phyloP scores from a whole-genome alignment of 2,113 vertebrate genomes.

The Panthera leo region DNA sequence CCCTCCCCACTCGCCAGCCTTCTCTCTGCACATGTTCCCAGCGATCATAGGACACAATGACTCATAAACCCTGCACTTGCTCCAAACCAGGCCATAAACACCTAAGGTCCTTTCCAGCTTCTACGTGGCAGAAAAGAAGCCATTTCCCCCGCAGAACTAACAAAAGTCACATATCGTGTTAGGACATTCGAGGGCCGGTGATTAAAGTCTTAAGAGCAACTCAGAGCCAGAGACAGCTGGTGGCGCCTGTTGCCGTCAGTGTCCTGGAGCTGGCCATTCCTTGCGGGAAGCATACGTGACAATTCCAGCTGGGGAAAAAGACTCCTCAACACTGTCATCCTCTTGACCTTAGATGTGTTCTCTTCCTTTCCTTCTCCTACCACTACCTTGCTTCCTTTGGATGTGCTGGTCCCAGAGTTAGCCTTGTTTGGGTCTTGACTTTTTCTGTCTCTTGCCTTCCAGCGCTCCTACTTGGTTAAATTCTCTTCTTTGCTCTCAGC shows the following conservation, averaged over 20 bases:
- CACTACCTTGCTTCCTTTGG: not conserved
- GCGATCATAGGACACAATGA: not conserved
- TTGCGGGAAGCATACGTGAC: not conserved
- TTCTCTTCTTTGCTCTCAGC: not conserved
- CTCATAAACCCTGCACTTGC: not conserved
- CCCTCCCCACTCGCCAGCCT: not conserved
- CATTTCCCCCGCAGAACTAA: not conserved
- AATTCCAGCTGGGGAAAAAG: not conserved
- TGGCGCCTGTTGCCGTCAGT: fast-evolving
- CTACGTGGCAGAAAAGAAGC: not conserved
- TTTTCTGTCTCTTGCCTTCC: not conserved
- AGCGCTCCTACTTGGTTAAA: not conserved
- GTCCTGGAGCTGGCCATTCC: not conserved
- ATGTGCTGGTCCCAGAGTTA: not conserved
- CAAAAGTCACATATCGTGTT: not conserved
- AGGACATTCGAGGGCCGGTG: not conserved
- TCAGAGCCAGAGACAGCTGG: not conserved
- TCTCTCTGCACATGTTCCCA: not conserved
- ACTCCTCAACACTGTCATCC: not conserved
- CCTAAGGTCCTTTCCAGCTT: not conserved
- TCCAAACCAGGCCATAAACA: not conserved
- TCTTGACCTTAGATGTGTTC: not conserved
- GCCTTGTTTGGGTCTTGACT: not conserved
- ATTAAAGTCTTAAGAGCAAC: not conserved
- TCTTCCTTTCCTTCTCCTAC: not conserved